Evolutionary conservation across 2,113 vertebrate genomes (phyloP).

Genomic region (Oncorhynchus tshawytscha): DNA sequence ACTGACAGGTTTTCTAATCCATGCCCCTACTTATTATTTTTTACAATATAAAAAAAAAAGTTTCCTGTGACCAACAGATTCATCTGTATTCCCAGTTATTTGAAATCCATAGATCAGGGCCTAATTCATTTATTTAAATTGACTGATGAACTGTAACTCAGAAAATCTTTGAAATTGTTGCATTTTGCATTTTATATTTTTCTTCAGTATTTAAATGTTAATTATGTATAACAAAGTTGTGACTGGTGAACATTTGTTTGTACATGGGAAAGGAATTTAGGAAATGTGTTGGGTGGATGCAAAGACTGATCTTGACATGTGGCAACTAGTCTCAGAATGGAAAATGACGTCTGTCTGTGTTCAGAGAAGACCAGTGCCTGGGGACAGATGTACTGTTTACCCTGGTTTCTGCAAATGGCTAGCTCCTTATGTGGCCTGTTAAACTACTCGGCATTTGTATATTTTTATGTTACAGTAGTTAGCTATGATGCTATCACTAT

Average conservation of each 20-base stretch:
- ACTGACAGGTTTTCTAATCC: no score
- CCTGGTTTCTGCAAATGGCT: background rate
- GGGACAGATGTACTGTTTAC: background rate
- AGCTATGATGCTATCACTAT: background rate
- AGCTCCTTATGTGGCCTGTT: background rate
- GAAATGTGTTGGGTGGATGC: conserved; percentile 50
- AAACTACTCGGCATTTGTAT: background rate
- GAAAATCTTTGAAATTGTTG: no score
- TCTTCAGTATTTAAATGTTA: background rate
- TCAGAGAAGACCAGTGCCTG: background rate
- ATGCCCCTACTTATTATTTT: no score
- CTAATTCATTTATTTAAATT: no score
- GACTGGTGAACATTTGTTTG: conserved; percentile 15
- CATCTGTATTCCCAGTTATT: no score
- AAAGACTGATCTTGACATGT: conserved; percentile 50
- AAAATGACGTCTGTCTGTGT: conserved; percentile 7
- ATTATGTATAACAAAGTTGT: background rate
- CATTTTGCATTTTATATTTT: background rate
- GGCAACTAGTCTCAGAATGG: conserved; percentile 37
- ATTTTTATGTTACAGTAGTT: background rate
- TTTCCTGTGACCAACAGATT: no score
- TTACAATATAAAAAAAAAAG: no score
- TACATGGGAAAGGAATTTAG: conserved; percentile 45
- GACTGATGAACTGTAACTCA: no score
- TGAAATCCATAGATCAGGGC: no score